A percentile compares a stretch with the other conserved stretches of the same genome.
Evolutionary conservation across 2,113 vertebrate genomes (phyloP).

Genomic region (Caranx ignobilis): DNA sequence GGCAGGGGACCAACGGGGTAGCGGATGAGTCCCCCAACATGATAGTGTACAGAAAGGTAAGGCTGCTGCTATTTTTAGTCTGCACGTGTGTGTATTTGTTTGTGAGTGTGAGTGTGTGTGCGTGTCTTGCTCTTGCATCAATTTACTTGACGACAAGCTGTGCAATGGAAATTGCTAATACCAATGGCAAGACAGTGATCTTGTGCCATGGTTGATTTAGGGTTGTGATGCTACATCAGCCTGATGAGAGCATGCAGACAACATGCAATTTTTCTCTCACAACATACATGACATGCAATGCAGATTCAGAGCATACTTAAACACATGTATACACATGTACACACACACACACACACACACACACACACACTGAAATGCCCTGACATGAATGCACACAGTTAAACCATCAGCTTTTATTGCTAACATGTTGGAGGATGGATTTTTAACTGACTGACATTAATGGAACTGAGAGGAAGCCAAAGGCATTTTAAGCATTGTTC

Average conservation of each 20-base stretch:
- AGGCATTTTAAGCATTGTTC: slow-evolving; percentile 43
- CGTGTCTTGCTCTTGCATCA: slow-evolving; percentile 32
- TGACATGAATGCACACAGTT: slow-evolving; percentile 16
- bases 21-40: slow-evolving; percentile 97
- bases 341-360: background rate
- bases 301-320: background rate
- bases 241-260: slow-evolving; percentile 36
- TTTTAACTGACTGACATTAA: slow-evolving; percentile 49
- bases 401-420: slow-evolving; percentile 27
- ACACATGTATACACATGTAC: slow-evolving; percentile 1
- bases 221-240: slow-evolving; percentile 28
- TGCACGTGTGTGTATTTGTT: slow-evolving; percentile 22
- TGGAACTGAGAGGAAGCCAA: slow-evolving; percentile 27
- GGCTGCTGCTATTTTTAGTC: slow-evolving; percentile 70
- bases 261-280: slow-evolving; percentile 29
- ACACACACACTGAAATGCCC: slow-evolving; percentile 1
- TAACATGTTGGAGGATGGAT: slow-evolving; percentile 23
- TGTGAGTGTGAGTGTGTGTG: slow-evolving; percentile 22
- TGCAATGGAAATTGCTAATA: slow-evolving; percentile 44
- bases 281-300: slow-evolving; percentile 35
- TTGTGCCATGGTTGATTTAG: slow-evolving; percentile 45
- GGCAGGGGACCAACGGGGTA: slow-evolving; percentile 94
- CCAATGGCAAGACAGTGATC: slow-evolving; percentile 44
- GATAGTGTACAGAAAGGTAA: slow-evolving; percentile 99
- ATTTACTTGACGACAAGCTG: slow-evolving; percentile 55